A percentile compares a stretch with the other conserved stretches of the same genome.
Evolutionary conservation across 1,140 invertebrate species (phyloP).

Genomic region (Eulimnadia texana): DNA sequence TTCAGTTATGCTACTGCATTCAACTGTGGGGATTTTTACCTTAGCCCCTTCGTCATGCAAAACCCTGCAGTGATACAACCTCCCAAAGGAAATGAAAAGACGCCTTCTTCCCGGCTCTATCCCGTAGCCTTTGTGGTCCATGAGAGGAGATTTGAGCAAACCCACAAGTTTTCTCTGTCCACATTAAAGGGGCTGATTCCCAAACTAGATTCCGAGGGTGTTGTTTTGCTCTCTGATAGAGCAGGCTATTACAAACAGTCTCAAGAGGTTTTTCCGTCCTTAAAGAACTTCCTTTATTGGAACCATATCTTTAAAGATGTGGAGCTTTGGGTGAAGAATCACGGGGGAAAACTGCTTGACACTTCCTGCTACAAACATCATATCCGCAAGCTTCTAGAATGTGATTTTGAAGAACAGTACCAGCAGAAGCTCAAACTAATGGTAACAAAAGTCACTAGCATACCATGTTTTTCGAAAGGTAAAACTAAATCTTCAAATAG

Average conservation of each 20-base stretch:
- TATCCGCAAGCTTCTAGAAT: not conserved
- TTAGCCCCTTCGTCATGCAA: not conserved
- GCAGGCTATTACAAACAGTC: not conserved
- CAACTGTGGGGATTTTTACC: not conserved
- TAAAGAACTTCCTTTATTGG: not conserved
- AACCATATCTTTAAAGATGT: not conserved
- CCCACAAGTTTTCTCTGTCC: not conserved
- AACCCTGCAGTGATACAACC: not conserved
- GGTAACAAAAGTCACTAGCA: not conserved
- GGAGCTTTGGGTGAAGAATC: not conserved
- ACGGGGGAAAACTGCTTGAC: not conserved
- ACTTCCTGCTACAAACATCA: not conserved
- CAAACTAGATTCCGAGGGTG: not conserved
- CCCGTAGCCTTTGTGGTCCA: not conserved
- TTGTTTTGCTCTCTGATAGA: not conserved
- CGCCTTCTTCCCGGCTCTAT: not conserved
- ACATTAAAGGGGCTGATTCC: not conserved
- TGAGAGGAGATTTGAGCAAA: not conserved
- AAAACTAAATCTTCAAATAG: not conserved
- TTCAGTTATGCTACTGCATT: not conserved
- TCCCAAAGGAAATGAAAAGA: too few species aligned
- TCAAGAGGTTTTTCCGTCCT: not conserved
- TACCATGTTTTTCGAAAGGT: not conserved
- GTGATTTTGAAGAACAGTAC: not conserved
- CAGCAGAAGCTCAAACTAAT: not conserved